Conservation (phyloP, 2,797 vertebrate genomes). For the Tympanoctomys barrerae region DNA sequence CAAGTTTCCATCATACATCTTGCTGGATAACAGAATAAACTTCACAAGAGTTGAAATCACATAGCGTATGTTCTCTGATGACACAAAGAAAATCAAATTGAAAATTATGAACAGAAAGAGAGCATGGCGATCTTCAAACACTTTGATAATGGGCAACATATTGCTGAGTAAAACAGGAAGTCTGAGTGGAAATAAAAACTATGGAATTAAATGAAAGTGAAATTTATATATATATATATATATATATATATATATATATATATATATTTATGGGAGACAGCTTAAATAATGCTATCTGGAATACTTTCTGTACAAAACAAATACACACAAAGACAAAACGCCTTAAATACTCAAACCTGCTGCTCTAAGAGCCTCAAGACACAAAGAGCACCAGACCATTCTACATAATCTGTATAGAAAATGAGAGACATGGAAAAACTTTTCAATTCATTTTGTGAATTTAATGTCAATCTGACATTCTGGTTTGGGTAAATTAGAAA, state of each 20-base stretch:
- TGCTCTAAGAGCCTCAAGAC: background rate
- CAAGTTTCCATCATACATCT: background rate
- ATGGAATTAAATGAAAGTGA: background rate
- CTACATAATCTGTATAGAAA: background rate
- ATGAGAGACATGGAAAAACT: background rate
- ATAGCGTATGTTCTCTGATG: background rate
- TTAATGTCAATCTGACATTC: background rate
- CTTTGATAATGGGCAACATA: background rate
- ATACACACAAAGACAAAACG: background rate
- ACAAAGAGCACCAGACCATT: background rate
- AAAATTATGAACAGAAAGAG: background rate
- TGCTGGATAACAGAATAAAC: background rate
- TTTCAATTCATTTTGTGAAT: background rate
- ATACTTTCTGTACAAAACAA: background rate
- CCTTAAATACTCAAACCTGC: background rate
- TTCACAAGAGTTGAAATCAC: background rate
- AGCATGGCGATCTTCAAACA: background rate
- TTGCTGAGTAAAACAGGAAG: slow-evolving; percentile 6
- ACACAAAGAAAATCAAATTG: background rate
- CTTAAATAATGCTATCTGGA: background rate
- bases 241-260: background rate
- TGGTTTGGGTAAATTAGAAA: background rate
- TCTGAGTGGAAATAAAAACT: background rate
- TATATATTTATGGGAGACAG: background rate
- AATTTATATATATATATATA: background rate